Conservation (phyloP, 2,888 invertebrate genomes). For the Microctonus aethiopoides region DNA sequence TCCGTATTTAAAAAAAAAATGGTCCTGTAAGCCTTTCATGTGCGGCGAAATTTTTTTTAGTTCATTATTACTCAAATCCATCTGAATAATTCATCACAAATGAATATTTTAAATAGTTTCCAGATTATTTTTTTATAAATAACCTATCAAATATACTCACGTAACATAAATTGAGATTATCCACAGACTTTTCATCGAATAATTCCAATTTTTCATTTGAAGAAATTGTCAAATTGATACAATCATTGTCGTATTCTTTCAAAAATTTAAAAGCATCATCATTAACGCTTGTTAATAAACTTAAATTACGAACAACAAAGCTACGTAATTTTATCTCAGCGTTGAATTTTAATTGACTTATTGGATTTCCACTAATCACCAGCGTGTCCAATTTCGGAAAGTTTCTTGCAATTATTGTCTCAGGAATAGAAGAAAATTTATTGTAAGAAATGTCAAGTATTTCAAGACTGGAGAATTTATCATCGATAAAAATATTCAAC, state of each 20-base stretch:
- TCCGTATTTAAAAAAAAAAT: conserved; percentile 64
- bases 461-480: conserved; percentile 66
- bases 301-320: conserved; percentile 63
- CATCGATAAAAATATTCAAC: conserved; percentile 67
- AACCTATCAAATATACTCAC: conserved; percentile 64
- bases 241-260: conserved; percentile 51
- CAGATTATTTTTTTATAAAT: neutral
- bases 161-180: conserved; percentile 69
- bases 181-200: conserved; percentile 59
- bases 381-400: conserved; percentile 69
- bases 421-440: conserved; percentile 67
- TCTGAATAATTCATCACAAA: conserved; percentile 57
- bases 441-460: conserved; percentile 71
- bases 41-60: conserved; percentile 65
- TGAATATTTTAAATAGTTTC: conserved; percentile 15
- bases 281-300: conserved; percentile 46
- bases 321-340: conserved; percentile 67
- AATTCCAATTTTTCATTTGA: conserved; percentile 66
- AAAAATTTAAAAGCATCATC: conserved; percentile 70
- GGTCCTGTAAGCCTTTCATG: conserved; percentile 61
- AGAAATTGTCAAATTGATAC: conserved; percentile 69
- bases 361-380: conserved; percentile 70
- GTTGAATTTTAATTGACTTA: conserved; percentile 68
- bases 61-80: conserved; percentile 72
- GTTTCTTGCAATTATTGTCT: conserved; percentile 64